phyloP scores from a whole-genome alignment of 2,113 vertebrate species.

The Microcebus griseorufus region DNA sequence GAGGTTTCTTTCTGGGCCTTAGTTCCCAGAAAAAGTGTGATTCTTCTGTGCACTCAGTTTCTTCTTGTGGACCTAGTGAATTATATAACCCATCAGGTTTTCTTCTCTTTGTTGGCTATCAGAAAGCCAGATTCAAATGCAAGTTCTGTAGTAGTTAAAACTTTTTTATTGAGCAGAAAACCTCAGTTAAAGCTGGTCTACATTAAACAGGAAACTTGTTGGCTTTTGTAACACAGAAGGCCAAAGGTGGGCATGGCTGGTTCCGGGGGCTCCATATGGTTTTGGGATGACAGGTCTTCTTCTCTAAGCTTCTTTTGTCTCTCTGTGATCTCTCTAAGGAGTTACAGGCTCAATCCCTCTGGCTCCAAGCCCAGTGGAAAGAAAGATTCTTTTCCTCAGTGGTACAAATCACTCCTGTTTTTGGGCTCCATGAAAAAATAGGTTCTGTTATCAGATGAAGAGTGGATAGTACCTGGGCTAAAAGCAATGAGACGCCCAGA shows the following conservation, averaged over 20 bases:
- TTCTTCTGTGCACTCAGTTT: neutral
- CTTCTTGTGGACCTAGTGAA: neutral
- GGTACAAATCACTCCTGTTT: neutral
- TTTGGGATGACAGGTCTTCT: neutral
- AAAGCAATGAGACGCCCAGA: neutral
- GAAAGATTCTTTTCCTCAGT: neutral
- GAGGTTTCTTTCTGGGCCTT: neutral
- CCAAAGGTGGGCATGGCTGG: neutral
- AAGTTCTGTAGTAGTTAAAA: neutral
- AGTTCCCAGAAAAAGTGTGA: neutral
- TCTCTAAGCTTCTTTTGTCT: neutral
- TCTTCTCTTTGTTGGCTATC: neutral
- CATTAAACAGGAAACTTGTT: neutral
- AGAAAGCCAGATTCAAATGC: neutral
- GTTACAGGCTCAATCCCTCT: neutral
- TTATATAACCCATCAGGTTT: neutral
- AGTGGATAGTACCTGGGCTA: neutral
- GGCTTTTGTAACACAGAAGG: neutral
- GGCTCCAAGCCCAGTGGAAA: neutral
- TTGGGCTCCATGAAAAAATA: neutral
- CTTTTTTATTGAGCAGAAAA: neutral
- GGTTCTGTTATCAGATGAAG: neutral
- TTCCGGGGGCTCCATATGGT: neutral
- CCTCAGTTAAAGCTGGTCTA: neutral
- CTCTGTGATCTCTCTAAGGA: neutral